Evolutionary conservation across 2,888 invertebrate species (phyloP).

Genomic region (Erpobdella octoculata): DNA sequence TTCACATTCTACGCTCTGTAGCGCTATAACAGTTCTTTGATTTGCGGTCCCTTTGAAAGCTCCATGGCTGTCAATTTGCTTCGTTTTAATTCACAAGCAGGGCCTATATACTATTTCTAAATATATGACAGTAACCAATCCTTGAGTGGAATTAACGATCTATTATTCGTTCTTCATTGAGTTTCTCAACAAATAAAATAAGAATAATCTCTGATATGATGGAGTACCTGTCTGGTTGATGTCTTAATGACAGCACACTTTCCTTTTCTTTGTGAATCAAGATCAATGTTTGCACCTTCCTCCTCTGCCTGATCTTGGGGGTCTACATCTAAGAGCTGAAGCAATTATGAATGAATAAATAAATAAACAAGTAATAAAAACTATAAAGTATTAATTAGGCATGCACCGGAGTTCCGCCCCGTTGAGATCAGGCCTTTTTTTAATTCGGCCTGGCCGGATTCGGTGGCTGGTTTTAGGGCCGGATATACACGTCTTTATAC

Average conservation of each 20-base stretch:
- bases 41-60: too few species aligned
- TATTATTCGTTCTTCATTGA: background rate
- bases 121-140: background rate
- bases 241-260: slow-evolving; percentile 99
- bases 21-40: too few species aligned
- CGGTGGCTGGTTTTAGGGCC: too few species aligned
- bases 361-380: background rate
- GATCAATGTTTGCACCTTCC: slow-evolving; percentile 91
- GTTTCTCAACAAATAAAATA: background rate
- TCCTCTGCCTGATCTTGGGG: slow-evolving; percentile 89
- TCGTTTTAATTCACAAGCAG: too few species aligned
- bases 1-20: too few species aligned
- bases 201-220: too few species aligned
- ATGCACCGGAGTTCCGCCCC: too few species aligned
- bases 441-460: too few species aligned
- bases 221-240: slow-evolving; percentile 70
- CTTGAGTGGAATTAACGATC: background rate
- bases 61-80: too few species aligned
- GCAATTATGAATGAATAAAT: slow-evolving; percentile 20
- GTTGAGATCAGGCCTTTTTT: too few species aligned
- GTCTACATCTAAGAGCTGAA: slow-evolving; percentile 81
- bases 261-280: slow-evolving; percentile 94
- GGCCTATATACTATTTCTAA: background rate
- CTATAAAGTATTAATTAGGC: background rate
- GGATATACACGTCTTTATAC: background rate